Conservation (phyloP, 2,888 invertebrate genomes). For the Pherbina coryleti region DNA sequence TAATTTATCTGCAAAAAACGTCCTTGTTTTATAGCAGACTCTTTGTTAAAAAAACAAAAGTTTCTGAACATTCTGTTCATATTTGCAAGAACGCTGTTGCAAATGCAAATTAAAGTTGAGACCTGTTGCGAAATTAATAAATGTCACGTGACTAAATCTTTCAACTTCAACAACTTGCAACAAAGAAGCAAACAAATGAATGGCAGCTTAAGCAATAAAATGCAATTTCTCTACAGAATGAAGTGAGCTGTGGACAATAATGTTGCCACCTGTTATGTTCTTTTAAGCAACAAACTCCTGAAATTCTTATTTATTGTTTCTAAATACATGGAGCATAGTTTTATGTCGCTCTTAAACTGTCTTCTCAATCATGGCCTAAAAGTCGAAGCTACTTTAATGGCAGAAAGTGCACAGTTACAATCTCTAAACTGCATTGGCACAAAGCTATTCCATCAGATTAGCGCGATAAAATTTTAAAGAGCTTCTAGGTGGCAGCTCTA, state of each 20-base stretch:
- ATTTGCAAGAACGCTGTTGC: not conserved
- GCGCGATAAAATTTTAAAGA: too few relatives aligned
- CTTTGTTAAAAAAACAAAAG: not conserved
- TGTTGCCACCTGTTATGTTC: not conserved
- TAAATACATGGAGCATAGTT: too few relatives aligned
- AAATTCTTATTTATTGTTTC: too few relatives aligned
- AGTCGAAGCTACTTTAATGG: too few relatives aligned
- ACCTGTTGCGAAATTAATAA: constrained; percentile 26
- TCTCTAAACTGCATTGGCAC: too few relatives aligned
- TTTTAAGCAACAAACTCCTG: not conserved
- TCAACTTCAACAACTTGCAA: not conserved
- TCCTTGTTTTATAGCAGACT: not conserved
- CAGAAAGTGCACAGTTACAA: too few relatives aligned
- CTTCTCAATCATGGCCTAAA: too few relatives aligned
- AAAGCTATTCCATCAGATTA: too few relatives aligned
- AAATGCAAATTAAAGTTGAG: constrained; percentile 10
- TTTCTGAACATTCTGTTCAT: too few relatives aligned
- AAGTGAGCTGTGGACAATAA: not conserved
- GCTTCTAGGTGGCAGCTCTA: constrained; percentile 3
- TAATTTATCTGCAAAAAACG: not conserved
- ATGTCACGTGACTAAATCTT: constrained; percentile 21
- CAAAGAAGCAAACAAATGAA: constrained; percentile 17
- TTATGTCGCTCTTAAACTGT: too few relatives aligned
- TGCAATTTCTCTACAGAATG: not conserved
- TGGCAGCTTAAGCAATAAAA: not conserved